Evolutionary conservation across 2,113 vertebrate species (phyloP), one percentile per base, ranked within the genome.

Genomic region (Terrapene triunguis): DNA sequence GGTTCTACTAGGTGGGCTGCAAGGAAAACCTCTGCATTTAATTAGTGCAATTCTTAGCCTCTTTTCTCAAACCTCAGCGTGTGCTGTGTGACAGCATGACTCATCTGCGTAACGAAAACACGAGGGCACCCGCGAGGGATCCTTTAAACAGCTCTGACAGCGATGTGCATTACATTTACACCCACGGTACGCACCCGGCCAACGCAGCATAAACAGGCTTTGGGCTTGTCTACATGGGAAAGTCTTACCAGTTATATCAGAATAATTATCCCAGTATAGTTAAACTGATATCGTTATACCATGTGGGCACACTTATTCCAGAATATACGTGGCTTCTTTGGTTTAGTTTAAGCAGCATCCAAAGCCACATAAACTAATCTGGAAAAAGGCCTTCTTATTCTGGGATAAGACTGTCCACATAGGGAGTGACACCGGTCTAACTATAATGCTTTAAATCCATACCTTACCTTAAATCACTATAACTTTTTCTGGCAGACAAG

Each of bases 401-500:
- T 76, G n/a, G 42, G 81, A 59, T 65, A 69, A 84, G 78, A 7
- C 1, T 50, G 87, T 82, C 10, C 13, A 0, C 50, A 35, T 16
- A 12, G 78, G 42, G 42, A 92, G 6, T 42, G 84, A 1, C 8
- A 38, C 24, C 32, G 25, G 21, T 13, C 8, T 82, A 74, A 79
- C n/a, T 90, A 69, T 21, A 74, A 50, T 2, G 3, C 24, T 83
- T 17, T 24, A 11, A 17, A 76, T 90, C 84, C 6, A 35, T 4
- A 35, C 62, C 42, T 50, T 89, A 54, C 32, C 9, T 84, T 38
- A 72, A 72, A 29, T 38, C 87, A 6, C 6, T 5, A 1, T 50
- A 80, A 44, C 0, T 1, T 11, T 84, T 80, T 88, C 72, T 83
- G 1, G 0, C 48, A 44, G 1, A 0, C 2, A 3, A 69, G 29